Evolutionary conservation across 2,888 invertebrate genomes (phyloP).

Genomic region (Acleris literana): DNA sequence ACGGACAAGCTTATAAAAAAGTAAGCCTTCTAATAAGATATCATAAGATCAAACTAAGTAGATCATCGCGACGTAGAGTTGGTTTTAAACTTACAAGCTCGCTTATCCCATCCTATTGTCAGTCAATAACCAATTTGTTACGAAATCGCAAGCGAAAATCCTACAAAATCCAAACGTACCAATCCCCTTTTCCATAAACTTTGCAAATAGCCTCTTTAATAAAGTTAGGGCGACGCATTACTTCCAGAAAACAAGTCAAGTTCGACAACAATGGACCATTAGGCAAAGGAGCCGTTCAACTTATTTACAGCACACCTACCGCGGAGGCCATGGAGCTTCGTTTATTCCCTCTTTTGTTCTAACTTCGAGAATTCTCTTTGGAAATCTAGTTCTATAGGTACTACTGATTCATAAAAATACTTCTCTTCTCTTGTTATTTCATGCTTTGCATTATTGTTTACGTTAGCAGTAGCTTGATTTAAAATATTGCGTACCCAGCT

Average conservation of each 20-base stretch:
- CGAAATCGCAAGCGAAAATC: conserved; percentile 19
- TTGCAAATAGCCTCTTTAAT: conserved; percentile 47
- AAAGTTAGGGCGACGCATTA: conserved; percentile 46
- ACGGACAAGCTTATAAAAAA: too few relatives aligned
- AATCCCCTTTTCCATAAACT: conserved; percentile 36
- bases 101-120: conserved; percentile 6
- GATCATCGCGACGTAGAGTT: background rate
- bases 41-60: background rate
- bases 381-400: background rate
- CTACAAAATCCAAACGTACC: conserved; percentile 25
- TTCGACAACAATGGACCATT: conserved; percentile 62
- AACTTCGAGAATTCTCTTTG: conserved; percentile 4
- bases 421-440: background rate
- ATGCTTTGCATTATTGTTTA: background rate
- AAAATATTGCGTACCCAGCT: conserved; percentile 17
- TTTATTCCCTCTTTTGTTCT: conserved; percentile 37
- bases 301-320: conserved; percentile 64
- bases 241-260: conserved; percentile 48
- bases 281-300: conserved; percentile 62
- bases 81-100: background rate
- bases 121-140: conserved; percentile 25
- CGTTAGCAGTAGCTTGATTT: conserved; percentile 8
- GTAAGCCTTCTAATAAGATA: too few relatives aligned
- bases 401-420: background rate
- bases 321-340: conserved; percentile 26